Percentiles rank a stretch among this genome's conserved stretches.
These are phyloP conservation scores for Erebia ligea DNA, from an alignment of 2,888 invertebrate genomes.

Conservation along the genomic window DNA sequence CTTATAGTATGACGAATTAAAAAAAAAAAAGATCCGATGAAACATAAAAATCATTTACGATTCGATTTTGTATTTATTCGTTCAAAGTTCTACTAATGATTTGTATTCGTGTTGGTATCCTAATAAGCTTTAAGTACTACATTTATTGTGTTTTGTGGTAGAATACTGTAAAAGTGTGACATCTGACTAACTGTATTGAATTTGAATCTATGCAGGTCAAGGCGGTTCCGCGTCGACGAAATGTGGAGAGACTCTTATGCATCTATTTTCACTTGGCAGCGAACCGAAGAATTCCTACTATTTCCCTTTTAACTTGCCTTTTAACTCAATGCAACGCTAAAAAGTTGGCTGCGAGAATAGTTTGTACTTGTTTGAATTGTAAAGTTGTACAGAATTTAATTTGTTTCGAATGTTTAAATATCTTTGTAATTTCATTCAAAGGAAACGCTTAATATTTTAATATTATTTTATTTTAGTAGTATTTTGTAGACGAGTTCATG, in stretches of 20 bases:
- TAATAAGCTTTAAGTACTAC: no score
- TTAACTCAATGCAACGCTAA: constrained; percentile 35
- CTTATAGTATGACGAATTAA: no score
- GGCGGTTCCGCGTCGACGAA: not conserved
- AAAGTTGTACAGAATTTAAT: constrained; percentile 28
- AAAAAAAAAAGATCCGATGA: no score
- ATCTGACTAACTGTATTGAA: no score
- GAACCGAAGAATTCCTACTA: constrained; percentile 24
- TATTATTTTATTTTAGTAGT: not conserved
- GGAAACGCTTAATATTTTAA: not conserved
- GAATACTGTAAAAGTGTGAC: no score
- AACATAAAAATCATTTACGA: no score
- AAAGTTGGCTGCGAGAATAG: constrained; percentile 28
- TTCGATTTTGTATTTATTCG: no score
- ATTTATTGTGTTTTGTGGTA: no score
- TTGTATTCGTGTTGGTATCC: no score
- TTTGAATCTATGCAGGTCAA: not conserved
- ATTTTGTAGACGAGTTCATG: not conserved
- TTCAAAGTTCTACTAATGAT: no score
- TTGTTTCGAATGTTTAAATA: constrained; percentile 22
- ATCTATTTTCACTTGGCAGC: constrained; percentile 18
- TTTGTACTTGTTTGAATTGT: constrained; percentile 32
- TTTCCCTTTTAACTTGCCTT: constrained; percentile 35
- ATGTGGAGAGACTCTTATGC: constrained; percentile 15
- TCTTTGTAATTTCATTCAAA: constrained; percentile 14